These are phyloP conservation scores for Crypturellus undulatus DNA, from an alignment of 2,113 vertebrate species.

Conservation along the genomic window DNA sequence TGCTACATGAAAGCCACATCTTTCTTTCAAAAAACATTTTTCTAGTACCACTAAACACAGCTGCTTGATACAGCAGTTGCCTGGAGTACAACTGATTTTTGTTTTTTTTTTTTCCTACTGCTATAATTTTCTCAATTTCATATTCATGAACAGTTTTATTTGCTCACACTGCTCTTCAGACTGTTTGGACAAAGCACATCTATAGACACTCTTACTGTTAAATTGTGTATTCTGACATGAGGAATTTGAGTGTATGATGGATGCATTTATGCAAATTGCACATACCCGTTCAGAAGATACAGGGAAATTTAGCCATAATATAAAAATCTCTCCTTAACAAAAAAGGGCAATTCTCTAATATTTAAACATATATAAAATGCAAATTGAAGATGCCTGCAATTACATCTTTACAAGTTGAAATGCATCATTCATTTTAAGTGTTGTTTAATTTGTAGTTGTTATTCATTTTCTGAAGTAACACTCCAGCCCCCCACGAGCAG, in stretches of 20 bases:
- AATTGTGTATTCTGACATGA: neutral
- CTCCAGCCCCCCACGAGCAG: too few relatives aligned
- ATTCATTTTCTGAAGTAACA: neutral
- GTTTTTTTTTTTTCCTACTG: neutral
- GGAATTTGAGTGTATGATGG: neutral
- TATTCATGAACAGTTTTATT: neutral
- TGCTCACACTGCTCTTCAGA: neutral
- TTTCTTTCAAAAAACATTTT: neutral
- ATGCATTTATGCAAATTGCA: neutral
- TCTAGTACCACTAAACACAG: neutral
- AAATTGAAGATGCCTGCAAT: neutral
- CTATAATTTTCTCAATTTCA: neutral
- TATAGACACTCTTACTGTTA: neutral
- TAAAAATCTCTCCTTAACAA: neutral
- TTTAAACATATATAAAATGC: neutral
- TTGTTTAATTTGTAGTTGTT: neutral
- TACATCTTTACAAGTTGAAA: neutral
- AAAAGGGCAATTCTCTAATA: neutral
- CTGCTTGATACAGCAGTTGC: neutral
- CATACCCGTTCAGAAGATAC: neutral
- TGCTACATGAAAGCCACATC: neutral
- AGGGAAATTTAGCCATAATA: neutral
- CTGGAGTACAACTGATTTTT: neutral
- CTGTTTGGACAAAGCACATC: neutral
- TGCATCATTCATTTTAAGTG: neutral